Evolutionary conservation across 2,797 vertebrate genomes (phyloP).

Genomic region (Chelidonichthys spinosus): DNA sequence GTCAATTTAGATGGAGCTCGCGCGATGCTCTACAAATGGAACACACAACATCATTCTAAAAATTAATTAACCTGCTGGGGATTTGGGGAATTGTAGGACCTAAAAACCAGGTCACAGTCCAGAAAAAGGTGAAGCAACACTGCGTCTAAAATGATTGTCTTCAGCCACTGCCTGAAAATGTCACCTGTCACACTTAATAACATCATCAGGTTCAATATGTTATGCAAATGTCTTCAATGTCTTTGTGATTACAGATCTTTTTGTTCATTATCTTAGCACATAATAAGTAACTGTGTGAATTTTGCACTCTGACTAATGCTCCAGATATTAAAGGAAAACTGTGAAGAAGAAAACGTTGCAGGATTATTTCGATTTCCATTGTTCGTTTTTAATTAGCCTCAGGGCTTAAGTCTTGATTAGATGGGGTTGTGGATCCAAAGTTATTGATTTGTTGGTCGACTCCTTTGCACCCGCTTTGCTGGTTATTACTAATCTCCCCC

Average conservation of each 20-base stretch:
- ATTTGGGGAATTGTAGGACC: background rate
- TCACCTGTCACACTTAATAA: conserved; percentile 51
- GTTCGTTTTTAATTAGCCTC: conserved; percentile 73
- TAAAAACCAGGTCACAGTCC: background rate
- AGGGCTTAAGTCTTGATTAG: conserved; percentile 65
- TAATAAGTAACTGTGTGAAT: conserved; percentile 14
- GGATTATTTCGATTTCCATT: conserved; percentile 71
- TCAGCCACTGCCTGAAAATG: conserved; percentile 50
- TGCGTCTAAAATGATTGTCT: conserved; percentile 3
- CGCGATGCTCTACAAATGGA: background rate
- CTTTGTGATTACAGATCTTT: background rate
- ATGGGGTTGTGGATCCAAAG: conserved; percentile 57
- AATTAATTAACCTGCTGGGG: background rate
- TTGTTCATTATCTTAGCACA: background rate
- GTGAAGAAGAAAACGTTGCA: conserved; percentile 46
- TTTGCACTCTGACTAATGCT: conserved; percentile 36
- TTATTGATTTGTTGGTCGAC: conserved; percentile 77
- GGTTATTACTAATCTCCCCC: conserved; percentile 61
- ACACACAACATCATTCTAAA: background rate
- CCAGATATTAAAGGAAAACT: conserved; percentile 39
- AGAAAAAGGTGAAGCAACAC: background rate
- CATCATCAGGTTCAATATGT: conserved; percentile 1
- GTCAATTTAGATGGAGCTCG: background rate
- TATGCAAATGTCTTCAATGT: conserved; percentile 1
- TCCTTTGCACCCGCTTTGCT: conserved; percentile 69